Evolutionary conservation across 1,140 invertebrate species (phyloP).

Genomic region (Eriocheir sinensis): DNA sequence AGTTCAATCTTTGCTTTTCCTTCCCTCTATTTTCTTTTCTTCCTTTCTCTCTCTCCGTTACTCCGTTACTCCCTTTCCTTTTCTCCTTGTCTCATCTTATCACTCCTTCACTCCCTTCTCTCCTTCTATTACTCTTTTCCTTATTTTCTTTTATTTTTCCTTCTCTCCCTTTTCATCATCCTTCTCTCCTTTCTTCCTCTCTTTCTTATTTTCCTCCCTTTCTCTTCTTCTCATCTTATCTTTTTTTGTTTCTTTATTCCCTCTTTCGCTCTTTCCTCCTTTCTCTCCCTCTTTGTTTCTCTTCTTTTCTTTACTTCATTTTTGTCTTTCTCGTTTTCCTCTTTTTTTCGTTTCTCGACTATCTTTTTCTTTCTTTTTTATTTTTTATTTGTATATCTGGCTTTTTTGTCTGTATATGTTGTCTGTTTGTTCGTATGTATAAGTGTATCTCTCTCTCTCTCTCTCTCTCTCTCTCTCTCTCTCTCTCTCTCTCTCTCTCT

Average conservation of each 20-base stretch:
- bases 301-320: no score
- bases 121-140: not conserved
- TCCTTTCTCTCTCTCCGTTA: not conserved
- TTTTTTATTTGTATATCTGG: not conserved
- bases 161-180: not conserved
- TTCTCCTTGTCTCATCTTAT: not conserved
- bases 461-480: not conserved
- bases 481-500: not conserved
- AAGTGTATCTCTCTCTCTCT: not conserved
- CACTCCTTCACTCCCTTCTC: not conserved
- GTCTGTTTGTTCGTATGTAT: not conserved
- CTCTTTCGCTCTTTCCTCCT: no score
- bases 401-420: not conserved
- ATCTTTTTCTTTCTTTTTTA: no score
- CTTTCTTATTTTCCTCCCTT: not conserved
- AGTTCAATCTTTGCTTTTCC: no score
- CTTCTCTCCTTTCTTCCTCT: not conserved
- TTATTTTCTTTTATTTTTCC: not conserved
- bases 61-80: not conserved
- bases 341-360: no score
- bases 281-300: no score
- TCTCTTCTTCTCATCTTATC: no score
- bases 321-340: no score
- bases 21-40: not conserved
- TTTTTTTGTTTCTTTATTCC: no score